Conservation (phyloP, 1,140 invertebrate species). For the Drosophila prosaltans region DNA sequence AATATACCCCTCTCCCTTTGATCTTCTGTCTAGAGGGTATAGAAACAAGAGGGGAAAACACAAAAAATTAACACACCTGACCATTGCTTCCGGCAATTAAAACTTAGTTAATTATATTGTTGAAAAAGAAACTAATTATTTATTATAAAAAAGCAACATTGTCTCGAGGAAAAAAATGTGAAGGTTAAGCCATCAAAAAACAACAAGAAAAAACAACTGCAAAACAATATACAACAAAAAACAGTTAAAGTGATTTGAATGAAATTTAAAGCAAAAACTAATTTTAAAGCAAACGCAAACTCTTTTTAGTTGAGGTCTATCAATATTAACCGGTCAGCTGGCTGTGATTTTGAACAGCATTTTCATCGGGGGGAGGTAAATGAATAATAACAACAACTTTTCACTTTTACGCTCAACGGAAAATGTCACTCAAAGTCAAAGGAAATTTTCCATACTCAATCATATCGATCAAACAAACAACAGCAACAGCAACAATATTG, state of each 20-base stretch:
- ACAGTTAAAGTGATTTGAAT: conserved; percentile 58
- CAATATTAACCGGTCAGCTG: conserved; percentile 46
- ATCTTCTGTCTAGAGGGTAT: neutral
- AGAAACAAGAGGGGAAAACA: neutral
- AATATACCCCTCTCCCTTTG: neutral
- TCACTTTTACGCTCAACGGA: conserved; percentile 73
- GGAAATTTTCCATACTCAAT: conserved; percentile 47
- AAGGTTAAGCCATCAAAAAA: conserved; percentile 44
- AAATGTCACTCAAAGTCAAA: conserved; percentile 78
- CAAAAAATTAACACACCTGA: conserved; percentile 37
- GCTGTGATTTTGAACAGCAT: conserved; percentile 42
- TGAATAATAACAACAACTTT: conserved; percentile 73
- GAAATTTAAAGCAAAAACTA: conserved; percentile 22
- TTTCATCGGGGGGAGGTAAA: conserved; percentile 36
- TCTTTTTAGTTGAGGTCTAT: conserved; percentile 26
- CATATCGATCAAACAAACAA: conserved; percentile 54
- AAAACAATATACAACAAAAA: conserved; percentile 12
- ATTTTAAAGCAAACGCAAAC: conserved; percentile 19
- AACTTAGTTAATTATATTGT: conserved; percentile 56
- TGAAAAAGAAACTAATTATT: conserved; percentile 64
- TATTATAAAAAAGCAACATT: conserved; percentile 42
- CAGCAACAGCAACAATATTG: conserved; percentile 45
- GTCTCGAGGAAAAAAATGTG: conserved; percentile 40
- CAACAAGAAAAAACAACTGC: neutral
- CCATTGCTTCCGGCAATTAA: conserved; percentile 66